Base-by-base conservation (phyloP, 2,888 invertebrate genomes). In the Thymelicus lineola region DNA sequence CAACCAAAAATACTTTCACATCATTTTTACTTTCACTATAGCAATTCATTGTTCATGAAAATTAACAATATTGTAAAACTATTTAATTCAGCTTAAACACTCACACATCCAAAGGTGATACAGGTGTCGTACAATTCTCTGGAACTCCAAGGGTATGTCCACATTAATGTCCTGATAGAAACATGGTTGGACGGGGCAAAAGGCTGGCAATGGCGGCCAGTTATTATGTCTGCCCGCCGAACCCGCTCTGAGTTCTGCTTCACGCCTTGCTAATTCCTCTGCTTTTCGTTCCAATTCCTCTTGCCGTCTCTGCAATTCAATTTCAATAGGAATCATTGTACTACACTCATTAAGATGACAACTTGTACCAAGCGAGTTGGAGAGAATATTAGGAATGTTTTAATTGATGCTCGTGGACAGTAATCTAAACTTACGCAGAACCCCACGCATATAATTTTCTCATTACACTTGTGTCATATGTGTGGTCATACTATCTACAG, bases 91-190 rank as follows among this genome's bases (percentile, higher is more conserved):
- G 17, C 7, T 53, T 3, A 58, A 42, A 79, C 80, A 97, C 98
- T 96, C 95, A 99, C 98, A 97, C 95, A 99, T 97, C 99, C 99
- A 99, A 76, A 99, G 94, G 87, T 99, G 98, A 88, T 99, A 99
- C 71, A 99, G 95, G 84, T 98, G 96, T 77, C 98, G 96, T 46
- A 99, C 99, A 80, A 99, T 96, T 89, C 97, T 97, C 90, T 99
- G 99, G 93, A 99, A 99, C 88, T 99, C 99, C 62, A 98, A 94
- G 35, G 99, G 99, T 87, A 99, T 99, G 86, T 99, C 99, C 60
- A 99, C 97, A 87, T 98, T 98, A 80, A 99, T 99, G 89, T 99
- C 99, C 94, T 99, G 99, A 90, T 99, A 99, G 94, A 99, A 99
- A 89, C 99, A 99, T 0, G 99, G 99, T 86, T 99, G 98, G 73